phyloP scores from a whole-genome alignment of 2,888 invertebrate species.

The Trisateles emortualis region DNA sequence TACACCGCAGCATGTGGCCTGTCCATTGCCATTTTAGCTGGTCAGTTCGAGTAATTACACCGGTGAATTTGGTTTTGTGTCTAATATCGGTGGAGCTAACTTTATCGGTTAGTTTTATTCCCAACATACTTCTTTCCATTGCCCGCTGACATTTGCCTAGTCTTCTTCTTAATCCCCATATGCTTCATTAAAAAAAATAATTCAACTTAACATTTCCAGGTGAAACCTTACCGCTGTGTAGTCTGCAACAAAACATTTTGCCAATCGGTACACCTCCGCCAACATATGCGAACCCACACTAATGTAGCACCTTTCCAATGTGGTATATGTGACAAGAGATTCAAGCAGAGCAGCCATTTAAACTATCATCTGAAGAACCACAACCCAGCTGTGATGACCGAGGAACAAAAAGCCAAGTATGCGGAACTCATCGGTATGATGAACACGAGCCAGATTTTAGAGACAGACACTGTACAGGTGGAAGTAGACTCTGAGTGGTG shows the following conservation, averaged over 20 bases:
- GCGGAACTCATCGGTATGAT: constrained; percentile 56
- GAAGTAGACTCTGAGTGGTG: constrained; percentile 34
- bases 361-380: constrained; percentile 79
- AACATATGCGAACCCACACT: constrained; percentile 82
- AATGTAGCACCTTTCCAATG: constrained; percentile 79
- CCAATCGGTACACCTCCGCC: constrained; percentile 74
- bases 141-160: no score
- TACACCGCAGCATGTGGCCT: no score
- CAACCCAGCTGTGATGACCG: constrained; percentile 61
- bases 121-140: no score
- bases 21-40: no score
- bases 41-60: no score
- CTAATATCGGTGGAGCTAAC: no score
- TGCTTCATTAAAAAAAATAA: background rate
- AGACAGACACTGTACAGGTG: constrained; percentile 29
- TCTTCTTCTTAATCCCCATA: background rate
- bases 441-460: constrained; percentile 12
- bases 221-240: constrained; percentile 75
- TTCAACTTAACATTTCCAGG: background rate
- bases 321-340: constrained; percentile 68
- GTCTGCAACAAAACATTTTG: constrained; percentile 76
- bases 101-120: no score
- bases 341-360: constrained; percentile 77
- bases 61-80: no score
- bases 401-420: constrained; percentile 63